Conservation (phyloP, 30 jellyfish, hydroid and myxozoan genomes). For the Turritopsis rubra region DNA sequence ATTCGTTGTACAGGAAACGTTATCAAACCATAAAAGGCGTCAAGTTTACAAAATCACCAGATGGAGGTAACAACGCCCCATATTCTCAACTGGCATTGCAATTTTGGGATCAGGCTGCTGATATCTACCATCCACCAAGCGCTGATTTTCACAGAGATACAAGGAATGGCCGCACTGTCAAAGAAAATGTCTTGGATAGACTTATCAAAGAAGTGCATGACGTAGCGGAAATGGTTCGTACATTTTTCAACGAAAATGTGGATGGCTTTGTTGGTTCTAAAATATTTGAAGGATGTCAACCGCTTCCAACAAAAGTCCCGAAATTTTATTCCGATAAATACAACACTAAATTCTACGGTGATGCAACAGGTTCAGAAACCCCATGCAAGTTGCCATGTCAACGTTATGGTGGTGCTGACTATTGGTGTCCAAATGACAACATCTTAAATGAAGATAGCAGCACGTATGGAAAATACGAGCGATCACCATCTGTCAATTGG, state of each 20-base stretch:
- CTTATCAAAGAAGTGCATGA: not conserved
- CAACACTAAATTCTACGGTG: not conserved
- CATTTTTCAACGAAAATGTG: not conserved
- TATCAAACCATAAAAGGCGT: not conserved
- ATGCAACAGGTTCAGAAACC: not conserved
- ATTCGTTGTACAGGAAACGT: not conserved
- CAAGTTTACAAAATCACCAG: not conserved
- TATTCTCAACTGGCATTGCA: not conserved
- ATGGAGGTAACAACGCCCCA: not conserved
- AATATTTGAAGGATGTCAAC: not conserved
- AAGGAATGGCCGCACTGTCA: not conserved
- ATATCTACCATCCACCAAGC: not conserved
- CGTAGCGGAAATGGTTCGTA: not conserved
- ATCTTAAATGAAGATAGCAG: not conserved
- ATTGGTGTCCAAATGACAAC: not conserved
- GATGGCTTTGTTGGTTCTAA: not conserved
- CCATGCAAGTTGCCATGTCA: not conserved
- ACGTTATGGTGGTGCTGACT: not conserved
- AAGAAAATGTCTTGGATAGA: not conserved
- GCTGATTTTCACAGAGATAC: not conserved
- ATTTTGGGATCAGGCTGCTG: not conserved
- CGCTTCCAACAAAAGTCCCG: not conserved
- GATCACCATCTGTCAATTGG: not conserved
- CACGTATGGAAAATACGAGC: not conserved
- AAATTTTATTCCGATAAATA: not conserved